phyloP scores from a whole-genome alignment of 92 coral and sea anemone species.

The Epizoanthus scotinus region DNA sequence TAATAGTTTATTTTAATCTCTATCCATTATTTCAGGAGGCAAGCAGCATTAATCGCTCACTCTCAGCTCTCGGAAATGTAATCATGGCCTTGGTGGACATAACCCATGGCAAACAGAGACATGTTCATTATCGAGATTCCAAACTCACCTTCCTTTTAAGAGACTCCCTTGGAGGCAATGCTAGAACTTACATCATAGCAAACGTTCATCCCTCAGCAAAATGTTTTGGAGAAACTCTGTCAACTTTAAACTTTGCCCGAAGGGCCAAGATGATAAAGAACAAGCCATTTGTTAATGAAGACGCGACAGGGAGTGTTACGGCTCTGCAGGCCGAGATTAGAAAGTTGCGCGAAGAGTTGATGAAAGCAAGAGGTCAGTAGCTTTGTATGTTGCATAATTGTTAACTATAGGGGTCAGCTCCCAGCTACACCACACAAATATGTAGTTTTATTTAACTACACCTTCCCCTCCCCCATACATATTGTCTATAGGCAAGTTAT shows the following conservation, averaged over 20 bases:
- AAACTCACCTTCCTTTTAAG: constrained; percentile 93
- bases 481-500: no score
- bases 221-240: constrained; percentile 97
- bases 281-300: constrained; percentile 98
- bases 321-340: constrained; percentile 93
- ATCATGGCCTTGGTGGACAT: constrained; percentile 99
- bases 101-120: constrained; percentile 96
- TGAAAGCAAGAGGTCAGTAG: constrained; percentile 80
- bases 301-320: constrained; percentile 90
- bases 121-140: constrained; percentile 96
- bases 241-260: constrained; percentile 94
- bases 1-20: background rate
- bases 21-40: constrained; percentile 72
- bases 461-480: no score
- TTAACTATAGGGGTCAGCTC: no score
- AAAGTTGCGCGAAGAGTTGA: constrained; percentile 75
- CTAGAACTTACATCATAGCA: constrained; percentile 94
- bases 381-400: background rate
- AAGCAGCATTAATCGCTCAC: constrained; percentile 92
- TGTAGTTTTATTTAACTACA: no score
- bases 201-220: constrained; percentile 99
- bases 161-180: constrained; percentile 99
- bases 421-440: no score
- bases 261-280: constrained; percentile 99
- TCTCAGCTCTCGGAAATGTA: constrained; percentile 96